phyloP scores from a whole-genome alignment of 2,888 invertebrate species.

The Parnassius glacialis region DNA sequence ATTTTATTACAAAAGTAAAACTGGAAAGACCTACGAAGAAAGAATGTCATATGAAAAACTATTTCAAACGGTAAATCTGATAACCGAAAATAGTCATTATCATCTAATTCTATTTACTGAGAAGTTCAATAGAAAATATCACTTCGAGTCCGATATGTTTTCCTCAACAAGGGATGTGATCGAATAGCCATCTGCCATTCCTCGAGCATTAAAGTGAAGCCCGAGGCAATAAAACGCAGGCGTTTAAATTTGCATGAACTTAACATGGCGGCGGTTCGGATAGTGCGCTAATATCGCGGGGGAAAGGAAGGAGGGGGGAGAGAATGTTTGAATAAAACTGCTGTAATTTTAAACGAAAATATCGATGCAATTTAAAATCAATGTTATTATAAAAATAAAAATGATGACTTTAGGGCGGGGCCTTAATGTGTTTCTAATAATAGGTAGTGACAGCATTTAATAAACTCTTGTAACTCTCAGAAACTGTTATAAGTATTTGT shows the following conservation, averaged over 20 bases:
- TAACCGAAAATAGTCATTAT: neutral
- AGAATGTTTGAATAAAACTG: slow-evolving; percentile 14
- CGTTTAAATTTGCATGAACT: slow-evolving; percentile 35
- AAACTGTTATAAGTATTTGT: too few relatives aligned
- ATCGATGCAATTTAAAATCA: neutral
- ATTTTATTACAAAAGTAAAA: too few relatives aligned
- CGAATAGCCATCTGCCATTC: slow-evolving; percentile 28
- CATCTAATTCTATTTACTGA: neutral
- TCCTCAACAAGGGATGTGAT: slow-evolving; percentile 21
- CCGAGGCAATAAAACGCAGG: slow-evolving; percentile 32
- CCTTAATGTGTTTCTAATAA: too few relatives aligned
- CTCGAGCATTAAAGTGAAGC: slow-evolving; percentile 20
- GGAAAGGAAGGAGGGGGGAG: neutral
- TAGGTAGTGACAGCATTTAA: too few relatives aligned
- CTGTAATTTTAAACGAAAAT: slow-evolving; percentile 8
- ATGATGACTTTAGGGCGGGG: too few relatives aligned
- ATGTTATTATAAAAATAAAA: too few relatives aligned
- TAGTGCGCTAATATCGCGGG: slow-evolving; percentile 18
- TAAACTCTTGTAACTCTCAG: too few relatives aligned
- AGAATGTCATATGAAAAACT: too few relatives aligned
- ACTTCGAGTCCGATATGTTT: slow-evolving; percentile 9
- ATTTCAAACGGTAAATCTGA: too few relatives aligned
- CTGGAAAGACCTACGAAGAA: too few relatives aligned
- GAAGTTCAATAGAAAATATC: slow-evolving; percentile 1
- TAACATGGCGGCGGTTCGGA: slow-evolving; percentile 27